Percentiles rank a stretch among this genome's conserved stretches.
Evolutionary conservation across 1,140 invertebrate genomes (phyloP).

Genomic region (Caenorhabditis tropicalis): DNA sequence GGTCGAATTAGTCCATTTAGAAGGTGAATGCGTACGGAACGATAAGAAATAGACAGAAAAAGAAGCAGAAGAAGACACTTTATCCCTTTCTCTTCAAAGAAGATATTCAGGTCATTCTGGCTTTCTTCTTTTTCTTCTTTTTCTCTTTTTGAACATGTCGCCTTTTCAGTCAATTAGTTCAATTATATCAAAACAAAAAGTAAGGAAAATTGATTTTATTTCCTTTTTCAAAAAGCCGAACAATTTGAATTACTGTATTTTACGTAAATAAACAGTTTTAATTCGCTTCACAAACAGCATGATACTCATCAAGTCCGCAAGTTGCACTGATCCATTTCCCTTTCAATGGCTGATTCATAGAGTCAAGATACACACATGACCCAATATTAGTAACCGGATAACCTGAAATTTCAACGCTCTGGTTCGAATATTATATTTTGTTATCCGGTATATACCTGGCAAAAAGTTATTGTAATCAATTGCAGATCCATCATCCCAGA

Average conservation of each 20-base stretch:
- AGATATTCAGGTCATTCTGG: slow-evolving; percentile 31
- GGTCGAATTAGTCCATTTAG: slow-evolving; percentile 34
- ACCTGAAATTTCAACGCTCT: not conserved
- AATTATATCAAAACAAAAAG: too few species aligned
- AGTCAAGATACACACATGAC: not conserved
- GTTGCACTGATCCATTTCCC: slow-evolving; percentile 24
- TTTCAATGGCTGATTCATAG: not conserved
- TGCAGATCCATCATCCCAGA: not conserved
- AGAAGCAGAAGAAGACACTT: not conserved
- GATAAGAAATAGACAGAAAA: slow-evolving; percentile 30
- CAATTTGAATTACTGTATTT: not conserved
- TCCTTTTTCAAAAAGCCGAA: too few species aligned
- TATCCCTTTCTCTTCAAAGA: not conserved
- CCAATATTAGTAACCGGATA: slow-evolving; percentile 6
- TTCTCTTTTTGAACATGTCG: not conserved
- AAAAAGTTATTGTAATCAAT: not conserved
- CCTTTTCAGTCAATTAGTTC: not conserved
- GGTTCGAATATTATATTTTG: too few species aligned
- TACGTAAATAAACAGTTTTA: not conserved
- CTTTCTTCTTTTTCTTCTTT: not conserved
- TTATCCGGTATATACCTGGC: too few species aligned
- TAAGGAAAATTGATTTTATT: too few species aligned
- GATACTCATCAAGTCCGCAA: not conserved
- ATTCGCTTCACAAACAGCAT: not conserved
- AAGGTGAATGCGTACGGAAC: not conserved